Base-by-base conservation (phyloP, 1,140 invertebrate genomes). In the Zaprionus kolodkinae region DNA sequence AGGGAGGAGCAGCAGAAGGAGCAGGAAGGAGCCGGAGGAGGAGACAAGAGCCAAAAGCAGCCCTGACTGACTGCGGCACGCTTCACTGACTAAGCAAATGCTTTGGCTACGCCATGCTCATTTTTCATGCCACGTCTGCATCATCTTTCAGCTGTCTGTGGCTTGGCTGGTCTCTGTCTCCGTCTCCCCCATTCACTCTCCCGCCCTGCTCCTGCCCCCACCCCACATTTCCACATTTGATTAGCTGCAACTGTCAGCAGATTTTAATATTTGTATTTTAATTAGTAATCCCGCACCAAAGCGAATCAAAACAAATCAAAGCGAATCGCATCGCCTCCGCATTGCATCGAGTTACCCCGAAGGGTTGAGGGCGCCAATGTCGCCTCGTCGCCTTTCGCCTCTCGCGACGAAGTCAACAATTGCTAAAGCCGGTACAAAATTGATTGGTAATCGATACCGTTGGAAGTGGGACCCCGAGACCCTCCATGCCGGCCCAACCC, bases 371-470 rank as follows among this genome's bases (percentile, higher is more conserved):
- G n/a, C n/a, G n/a, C n/a, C n/a, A n/a, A n/a, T n/a, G n/a, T n/a
- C n/a, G n/a, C n/a, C n/a, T n/a, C n/a, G n/a, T n/a, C n/a, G n/a
- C n/a, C n/a, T n/a, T 21, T 21, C 45, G 56, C 17, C 30, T 73
- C n/a, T n/a, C n/a, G n/a, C 72, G 76, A 76, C 79, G 64, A 76
- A 83, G 81, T 83, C 80, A 79, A 84, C 77, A 83, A 83, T 84
- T 76, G 76, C 59, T 50, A 72, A 52, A 79, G 71, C 57, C 76
- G 79, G 59, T 67, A 67, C 67, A 36, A 64, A 83, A 83, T 76
- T 76, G 80, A 84, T 83, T 84, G 81, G 80, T 83, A 83, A 83
- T 83, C 81, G 81, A 83, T 85, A 84, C 70, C 61, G 33, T n/a
- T n/a, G n/a, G n/a, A n/a, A n/a, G n/a, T n/a, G n/a, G n/a, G n/a